Base-by-base conservation (phyloP, 2,888 invertebrate genomes). In the Phania funesta region DNA sequence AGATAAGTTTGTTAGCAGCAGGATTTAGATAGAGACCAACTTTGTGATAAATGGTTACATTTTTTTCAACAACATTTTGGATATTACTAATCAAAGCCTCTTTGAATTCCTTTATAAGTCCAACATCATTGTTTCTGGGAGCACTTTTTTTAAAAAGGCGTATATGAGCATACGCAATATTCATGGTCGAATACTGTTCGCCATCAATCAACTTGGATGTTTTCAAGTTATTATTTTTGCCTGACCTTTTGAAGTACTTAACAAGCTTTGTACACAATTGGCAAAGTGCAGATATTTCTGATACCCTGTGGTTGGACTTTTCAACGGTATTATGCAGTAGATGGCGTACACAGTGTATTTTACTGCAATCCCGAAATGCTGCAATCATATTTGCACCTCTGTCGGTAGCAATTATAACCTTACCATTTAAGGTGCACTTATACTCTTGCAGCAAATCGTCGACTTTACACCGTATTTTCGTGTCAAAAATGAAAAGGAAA, bases 321-420 rank as follows among this genome's bases (percentile, higher is more conserved):
- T 48, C 22, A 48, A 48, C 22, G 20, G 48, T n/a, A n/a, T 48
- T 48, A 5, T 48, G 48, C 11, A 48, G 9, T 11, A 48, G 48
- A 22, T 48, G 48, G 48, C 22, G 20, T 48, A 48, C 48, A 48
- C 48, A 48, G 48, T 48, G 48, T 48, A 48, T 48, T 48, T 54
- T 54, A 50, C n/a, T 50, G 50, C 50, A 50, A 50, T 50, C 50
- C 50, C 50, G 50, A 50, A 50, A 50, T 50, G n/a, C n/a, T n/a
- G 50, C 50, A 24, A 50, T 24, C 50, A 50, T 22, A 50, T 50
- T 50, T 50, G 50, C 50, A 11, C 50, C 50, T 50, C 11, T 50
- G 50, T 50, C 50, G 24, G 50, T 50, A 50, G 9, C 50, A 22
- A 50, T 24, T 50, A 24, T 22, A 50, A 50, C 24, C 11, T 50